Percentiles rank a stretch among this genome's conserved stretches.
Conservation (phyloP, 2,888 invertebrate genomes). For the Bellardia pandia region DNA sequence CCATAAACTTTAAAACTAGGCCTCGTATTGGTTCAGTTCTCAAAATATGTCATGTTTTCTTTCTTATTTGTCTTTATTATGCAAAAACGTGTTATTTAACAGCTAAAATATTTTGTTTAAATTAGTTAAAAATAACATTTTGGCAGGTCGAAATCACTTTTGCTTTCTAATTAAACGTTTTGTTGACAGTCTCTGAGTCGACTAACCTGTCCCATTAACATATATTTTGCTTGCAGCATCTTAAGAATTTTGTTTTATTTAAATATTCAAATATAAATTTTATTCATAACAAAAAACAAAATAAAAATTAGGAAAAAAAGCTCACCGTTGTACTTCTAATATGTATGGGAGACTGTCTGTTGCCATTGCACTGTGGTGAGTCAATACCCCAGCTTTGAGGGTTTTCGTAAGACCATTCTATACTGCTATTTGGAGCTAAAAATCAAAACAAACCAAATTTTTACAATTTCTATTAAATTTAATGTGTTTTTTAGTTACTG, state of each 20-base stretch:
- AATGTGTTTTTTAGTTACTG: background rate
- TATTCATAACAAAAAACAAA: background rate
- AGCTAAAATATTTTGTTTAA: background rate
- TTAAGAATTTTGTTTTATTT: slow-evolving; percentile 1
- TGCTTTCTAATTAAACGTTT: background rate
- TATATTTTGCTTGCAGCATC: background rate
- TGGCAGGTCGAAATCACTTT: background rate
- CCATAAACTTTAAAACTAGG: background rate
- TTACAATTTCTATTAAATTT: background rate
- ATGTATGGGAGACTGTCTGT: slow-evolving; percentile 86
- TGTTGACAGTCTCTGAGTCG: background rate
- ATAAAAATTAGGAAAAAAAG: slow-evolving; percentile 35
- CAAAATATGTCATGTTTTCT: background rate
- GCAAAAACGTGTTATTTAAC: background rate
- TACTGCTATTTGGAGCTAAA: background rate
- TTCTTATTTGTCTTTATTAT: background rate
- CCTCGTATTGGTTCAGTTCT: background rate
- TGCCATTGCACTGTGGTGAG: slow-evolving; percentile 86
- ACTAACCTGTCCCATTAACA: background rate
- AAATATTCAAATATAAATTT: background rate
- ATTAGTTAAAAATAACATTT: background rate
- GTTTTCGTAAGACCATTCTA: slow-evolving; percentile 73
- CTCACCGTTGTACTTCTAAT: slow-evolving; percentile 72
- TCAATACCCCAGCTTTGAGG: slow-evolving; percentile 85
- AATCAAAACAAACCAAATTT: background rate